Conservation (phyloP, 2,113 vertebrate genomes). For the Barnardius zonarius region DNA sequence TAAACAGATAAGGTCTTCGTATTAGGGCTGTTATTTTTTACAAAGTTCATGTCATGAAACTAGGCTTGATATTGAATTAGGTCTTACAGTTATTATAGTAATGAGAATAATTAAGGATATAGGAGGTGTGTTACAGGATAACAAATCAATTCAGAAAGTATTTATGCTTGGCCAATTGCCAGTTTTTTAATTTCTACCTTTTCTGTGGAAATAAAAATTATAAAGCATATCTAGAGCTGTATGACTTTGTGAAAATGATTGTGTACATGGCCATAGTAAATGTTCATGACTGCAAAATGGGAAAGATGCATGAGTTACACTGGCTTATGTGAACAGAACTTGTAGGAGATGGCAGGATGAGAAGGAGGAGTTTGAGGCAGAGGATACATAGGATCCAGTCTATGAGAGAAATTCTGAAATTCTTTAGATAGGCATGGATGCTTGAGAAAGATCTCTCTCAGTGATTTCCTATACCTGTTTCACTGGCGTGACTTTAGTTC, state of each 20-base stretch:
- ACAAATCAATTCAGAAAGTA: background rate
- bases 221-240: background rate
- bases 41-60: background rate
- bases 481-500: background rate
- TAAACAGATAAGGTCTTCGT: background rate
- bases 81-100: background rate
- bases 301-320: background rate
- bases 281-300: background rate
- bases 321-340: background rate
- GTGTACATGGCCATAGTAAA: background rate
- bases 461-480: background rate
- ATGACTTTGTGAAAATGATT: background rate
- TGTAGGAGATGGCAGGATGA: background rate
- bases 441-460: background rate
- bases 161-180: background rate
- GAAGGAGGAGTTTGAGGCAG: background rate
- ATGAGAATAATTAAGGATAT: background rate
- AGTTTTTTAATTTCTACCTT: background rate
- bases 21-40: background rate
- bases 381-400: background rate
- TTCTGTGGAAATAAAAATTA: background rate
- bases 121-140: background rate
- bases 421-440: background rate
- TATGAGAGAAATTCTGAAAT: background rate
- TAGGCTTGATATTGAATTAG: background rate